A percentile compares a stretch with the other conserved stretches of the same genome.
phyloP scores from a whole-genome alignment of 2,113 vertebrate species.

The Ailuropoda melanoleuca region DNA sequence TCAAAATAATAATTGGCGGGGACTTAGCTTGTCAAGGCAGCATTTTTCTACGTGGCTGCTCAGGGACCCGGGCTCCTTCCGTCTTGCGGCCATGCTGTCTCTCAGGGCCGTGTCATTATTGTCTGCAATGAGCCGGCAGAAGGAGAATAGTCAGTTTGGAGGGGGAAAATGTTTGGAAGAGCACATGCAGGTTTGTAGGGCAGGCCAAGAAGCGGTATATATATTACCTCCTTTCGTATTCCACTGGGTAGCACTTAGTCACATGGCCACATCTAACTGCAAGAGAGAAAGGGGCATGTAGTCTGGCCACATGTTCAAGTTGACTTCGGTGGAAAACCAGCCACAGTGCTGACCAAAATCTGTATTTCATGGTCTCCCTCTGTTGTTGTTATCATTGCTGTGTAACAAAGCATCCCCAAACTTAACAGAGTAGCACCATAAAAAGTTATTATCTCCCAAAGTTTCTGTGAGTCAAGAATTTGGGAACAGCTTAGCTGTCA shows the following conservation, averaged over 20 bases:
- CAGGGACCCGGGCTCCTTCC: background rate
- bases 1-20: background rate
- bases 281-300: background rate
- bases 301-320: background rate
- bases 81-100: background rate
- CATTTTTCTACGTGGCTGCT: background rate
- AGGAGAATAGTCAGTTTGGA: background rate
- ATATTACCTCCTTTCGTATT: background rate
- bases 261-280: background rate
- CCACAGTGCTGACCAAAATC: background rate
- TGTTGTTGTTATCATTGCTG: background rate
- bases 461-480: background rate
- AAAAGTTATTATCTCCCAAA: background rate
- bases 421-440: background rate
- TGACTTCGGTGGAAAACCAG: background rate
- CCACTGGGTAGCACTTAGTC: background rate
- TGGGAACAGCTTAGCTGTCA: background rate
- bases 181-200: background rate
- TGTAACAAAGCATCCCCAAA: background rate
- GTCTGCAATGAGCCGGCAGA: background rate
- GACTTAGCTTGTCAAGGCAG: accelerated
- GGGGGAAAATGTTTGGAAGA: background rate
- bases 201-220: background rate
- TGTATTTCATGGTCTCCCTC: background rate
- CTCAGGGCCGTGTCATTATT: background rate